Conservation (phyloP, 2,888 invertebrate genomes). For the Hemithea aestivaria region DNA sequence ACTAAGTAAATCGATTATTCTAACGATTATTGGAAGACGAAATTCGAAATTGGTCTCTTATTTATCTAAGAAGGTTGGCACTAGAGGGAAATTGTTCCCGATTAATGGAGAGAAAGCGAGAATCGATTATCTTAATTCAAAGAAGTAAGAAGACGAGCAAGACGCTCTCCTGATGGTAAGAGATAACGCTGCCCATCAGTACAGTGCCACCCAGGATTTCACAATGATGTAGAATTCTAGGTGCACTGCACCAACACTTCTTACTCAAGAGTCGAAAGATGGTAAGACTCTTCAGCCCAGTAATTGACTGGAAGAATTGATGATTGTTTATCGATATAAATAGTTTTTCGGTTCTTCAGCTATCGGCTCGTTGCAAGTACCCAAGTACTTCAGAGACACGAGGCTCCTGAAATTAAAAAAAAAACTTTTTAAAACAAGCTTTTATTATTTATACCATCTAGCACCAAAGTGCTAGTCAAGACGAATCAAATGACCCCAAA, state of each 20-base stretch:
- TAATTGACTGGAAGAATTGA: no score
- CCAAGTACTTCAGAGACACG: conserved; percentile 88
- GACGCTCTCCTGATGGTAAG: no score
- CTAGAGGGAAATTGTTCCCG: conserved; percentile 43
- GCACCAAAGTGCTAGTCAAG: no score
- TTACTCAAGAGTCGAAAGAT: no score
- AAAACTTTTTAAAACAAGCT: background rate
- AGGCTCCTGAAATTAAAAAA: conserved; percentile 72
- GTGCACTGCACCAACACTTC: no score
- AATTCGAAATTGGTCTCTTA: conserved; percentile 40
- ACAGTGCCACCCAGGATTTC: no score
- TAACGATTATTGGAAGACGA: conserved; percentile 44
- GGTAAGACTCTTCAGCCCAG: no score
- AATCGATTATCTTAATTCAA: conserved; percentile 8
- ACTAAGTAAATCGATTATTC: conserved; percentile 2
- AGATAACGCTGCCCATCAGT: no score
- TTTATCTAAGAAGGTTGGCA: conserved; percentile 52
- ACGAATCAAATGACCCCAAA: no score
- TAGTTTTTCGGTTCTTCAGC: conserved; percentile 93
- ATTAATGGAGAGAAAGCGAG: conserved; percentile 43
- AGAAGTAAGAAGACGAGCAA: no score
- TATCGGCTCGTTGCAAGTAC: conserved; percentile 90
- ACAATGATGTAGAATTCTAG: no score
- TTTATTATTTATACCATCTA: no score
- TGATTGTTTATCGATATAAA: conserved; percentile 80